Base-by-base conservation (phyloP, 2,113 vertebrate genomes). In the Platichthys flesus region DNA sequence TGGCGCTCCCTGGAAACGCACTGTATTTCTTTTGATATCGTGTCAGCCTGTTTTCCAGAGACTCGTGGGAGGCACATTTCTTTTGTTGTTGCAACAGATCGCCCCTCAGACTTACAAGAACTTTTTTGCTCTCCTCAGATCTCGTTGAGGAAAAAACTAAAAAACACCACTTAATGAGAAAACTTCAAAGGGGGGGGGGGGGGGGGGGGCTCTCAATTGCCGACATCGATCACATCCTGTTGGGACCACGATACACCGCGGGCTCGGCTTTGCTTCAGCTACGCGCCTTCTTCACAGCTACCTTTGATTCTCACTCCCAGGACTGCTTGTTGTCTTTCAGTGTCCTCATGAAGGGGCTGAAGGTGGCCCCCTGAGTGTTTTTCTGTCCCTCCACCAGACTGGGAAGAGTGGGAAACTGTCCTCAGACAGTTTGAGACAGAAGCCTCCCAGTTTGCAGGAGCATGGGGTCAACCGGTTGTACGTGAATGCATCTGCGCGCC, bases 221-320 rank as follows among this genome's bases (percentile, higher is more conserved):
- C 26, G 12, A 61, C 84, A 82, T 59, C 13, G 85, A 89, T 89
- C 70, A 56, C 58, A 40, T 78, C 71, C 85, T 70, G 9, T 45
- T 56, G 81, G 84, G 84, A 85, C 82, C 67, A 65, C 35, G 8
- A 58, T 14, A 13, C 71, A 72, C 76, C 16, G 64, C 76, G 1
- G 85, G 80, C 78, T 88, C 88, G 15, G 81, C 79, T 85, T 65
- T 9, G 60, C 85, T 87, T 78, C 85, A 62, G 70, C 81, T 81
- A 58, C 23, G 55, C 73, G 12, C 40, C 79, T 78, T 71, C 70
- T 73, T 58, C 71, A 62, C 78, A 72, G 71, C 67, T 35, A 69
- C 40, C 66, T 67, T 71, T 10, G 37, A 42, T 74, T 87, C 24
- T 71, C 61, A 56, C 62, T 74, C 66, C 71, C 81, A 54, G 82